Conservation (phyloP, 2,888 invertebrate genomes). For the Cryptus armator region DNA sequence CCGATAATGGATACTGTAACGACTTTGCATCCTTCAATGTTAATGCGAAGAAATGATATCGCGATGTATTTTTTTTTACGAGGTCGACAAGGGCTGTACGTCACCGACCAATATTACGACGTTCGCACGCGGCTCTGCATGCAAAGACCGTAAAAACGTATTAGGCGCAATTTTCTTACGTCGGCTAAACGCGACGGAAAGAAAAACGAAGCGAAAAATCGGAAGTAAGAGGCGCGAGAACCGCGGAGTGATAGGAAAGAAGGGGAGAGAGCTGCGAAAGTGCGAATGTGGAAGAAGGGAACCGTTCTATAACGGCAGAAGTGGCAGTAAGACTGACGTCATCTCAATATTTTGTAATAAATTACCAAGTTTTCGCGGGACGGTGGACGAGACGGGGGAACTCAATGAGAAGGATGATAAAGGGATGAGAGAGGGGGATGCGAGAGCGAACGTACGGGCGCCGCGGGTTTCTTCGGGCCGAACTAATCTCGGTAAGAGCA, state of each 20-base stretch:
- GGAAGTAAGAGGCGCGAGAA: no score
- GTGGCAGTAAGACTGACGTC: conserved; percentile 62
- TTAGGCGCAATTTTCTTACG: conserved; percentile 30
- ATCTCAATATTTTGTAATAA: conserved; percentile 77
- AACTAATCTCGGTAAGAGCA: conserved; percentile 73
- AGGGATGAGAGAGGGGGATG: conserved; percentile 30
- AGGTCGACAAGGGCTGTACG: no score
- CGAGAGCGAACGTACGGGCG: conserved; percentile 13
- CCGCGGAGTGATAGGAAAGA: no score
- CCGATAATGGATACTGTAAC: no score
- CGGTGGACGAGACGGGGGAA: conserved; percentile 28
- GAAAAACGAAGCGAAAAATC: neutral
- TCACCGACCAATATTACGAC: neutral
- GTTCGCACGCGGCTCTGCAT: neutral
- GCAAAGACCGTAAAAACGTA: conserved; percentile 33
- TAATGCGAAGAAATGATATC: no score
- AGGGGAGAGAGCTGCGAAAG: conserved; percentile 3
- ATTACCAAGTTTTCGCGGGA: conserved; percentile 72
- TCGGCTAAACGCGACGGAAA: conserved; percentile 32
- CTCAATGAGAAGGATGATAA: conserved; percentile 48
- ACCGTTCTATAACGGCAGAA: conserved; percentile 2
- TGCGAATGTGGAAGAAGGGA: neutral
- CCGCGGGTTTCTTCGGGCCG: conserved; percentile 54
- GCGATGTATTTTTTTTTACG: no score
- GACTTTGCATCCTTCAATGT: no score